Percentiles rank a stretch among this genome's conserved stretches.
Conservation (phyloP, 2,797 vertebrate genomes). For the Crenichthys baileyi region DNA sequence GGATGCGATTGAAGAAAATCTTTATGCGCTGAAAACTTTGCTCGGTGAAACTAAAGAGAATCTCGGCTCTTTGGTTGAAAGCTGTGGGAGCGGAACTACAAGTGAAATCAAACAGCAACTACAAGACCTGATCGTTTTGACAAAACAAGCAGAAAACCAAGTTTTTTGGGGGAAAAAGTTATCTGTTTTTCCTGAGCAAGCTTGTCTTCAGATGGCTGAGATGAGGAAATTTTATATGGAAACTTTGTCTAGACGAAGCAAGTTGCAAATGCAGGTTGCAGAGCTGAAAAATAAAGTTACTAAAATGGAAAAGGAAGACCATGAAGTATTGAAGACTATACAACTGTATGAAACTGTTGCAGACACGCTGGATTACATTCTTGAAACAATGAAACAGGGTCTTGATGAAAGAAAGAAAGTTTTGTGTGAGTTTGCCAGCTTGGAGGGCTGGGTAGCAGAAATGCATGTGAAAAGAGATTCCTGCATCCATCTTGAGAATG, state of each 20-base stretch:
- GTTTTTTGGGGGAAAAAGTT: conserved; percentile 69
- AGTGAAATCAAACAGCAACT: conserved; percentile 75
- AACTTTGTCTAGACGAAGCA: conserved; percentile 75
- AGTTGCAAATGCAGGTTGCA: conserved; percentile 71
- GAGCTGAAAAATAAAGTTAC: conserved; percentile 69
- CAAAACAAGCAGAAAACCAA: conserved; percentile 77
- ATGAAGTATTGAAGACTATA: conserved; percentile 73
- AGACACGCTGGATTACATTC: conserved; percentile 76
- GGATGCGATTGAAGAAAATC: conserved; percentile 69
- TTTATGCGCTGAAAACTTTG: conserved; percentile 79
- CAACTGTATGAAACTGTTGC: conserved; percentile 79
- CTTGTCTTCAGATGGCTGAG: conserved; percentile 82
- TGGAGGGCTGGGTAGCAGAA: conserved; percentile 79
- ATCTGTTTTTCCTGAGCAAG: conserved; percentile 85
- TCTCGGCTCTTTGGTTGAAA: conserved; percentile 38
- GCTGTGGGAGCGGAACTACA: conserved; percentile 42
- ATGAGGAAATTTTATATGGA: conserved; percentile 80
- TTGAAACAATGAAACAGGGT: conserved; percentile 81
- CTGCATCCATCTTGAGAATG: conserved; percentile 53
- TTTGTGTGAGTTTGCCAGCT: conserved; percentile 73
- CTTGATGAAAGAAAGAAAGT: conserved; percentile 82
- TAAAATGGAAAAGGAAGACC: conserved; percentile 64
- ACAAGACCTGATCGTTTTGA: conserved; percentile 82
- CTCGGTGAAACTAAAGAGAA: conserved; percentile 72
- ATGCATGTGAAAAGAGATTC: conserved; percentile 67